Percentiles rank a stretch among this genome's conserved stretches.
Evolutionary conservation across 2,797 vertebrate genomes (phyloP).

Genomic region (Cyclopterus lumpus): DNA sequence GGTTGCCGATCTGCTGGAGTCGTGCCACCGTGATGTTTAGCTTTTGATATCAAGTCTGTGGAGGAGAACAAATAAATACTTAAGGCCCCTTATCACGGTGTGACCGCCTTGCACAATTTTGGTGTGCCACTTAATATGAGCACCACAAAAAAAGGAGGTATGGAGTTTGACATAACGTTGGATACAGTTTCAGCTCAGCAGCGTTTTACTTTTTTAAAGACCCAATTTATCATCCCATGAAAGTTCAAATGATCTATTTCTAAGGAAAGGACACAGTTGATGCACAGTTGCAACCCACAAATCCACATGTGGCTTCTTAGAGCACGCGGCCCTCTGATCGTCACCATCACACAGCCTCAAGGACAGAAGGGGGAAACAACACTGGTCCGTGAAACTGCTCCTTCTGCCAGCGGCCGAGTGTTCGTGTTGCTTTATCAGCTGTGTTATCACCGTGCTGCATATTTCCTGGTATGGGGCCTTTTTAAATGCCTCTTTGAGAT

Average conservation of each 20-base stretch:
- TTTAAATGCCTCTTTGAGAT: conserved; percentile 37
- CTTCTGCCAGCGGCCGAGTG: conserved; percentile 12
- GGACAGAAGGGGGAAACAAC: conserved; percentile 22
- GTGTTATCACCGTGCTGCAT: conserved; percentile 16
- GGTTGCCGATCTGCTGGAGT: neutral
- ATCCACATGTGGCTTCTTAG: too few relatives aligned
- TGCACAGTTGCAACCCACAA: too few relatives aligned
- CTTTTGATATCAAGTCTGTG: conserved; percentile 36
- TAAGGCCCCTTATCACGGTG: conserved; percentile 1
- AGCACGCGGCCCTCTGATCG: neutral
- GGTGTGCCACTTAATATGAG: neutral
- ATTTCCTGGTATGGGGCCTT: conserved; percentile 38
- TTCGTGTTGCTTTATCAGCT: conserved; percentile 53
- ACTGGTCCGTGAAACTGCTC: conserved; percentile 21
- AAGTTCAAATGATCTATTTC: neutral
- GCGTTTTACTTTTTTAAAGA: neutral
- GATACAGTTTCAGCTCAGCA: too few relatives aligned
- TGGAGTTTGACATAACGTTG: neutral
- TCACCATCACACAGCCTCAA: neutral
- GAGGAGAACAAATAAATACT: conserved; percentile 25
- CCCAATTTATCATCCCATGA: neutral
- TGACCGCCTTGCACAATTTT: neutral
- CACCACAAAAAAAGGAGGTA: neutral
- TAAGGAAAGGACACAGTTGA: neutral
- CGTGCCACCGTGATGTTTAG: conserved; percentile 20